phyloP scores from a whole-genome alignment of 2,113 vertebrate genomes.

The Hystrix cristata region DNA sequence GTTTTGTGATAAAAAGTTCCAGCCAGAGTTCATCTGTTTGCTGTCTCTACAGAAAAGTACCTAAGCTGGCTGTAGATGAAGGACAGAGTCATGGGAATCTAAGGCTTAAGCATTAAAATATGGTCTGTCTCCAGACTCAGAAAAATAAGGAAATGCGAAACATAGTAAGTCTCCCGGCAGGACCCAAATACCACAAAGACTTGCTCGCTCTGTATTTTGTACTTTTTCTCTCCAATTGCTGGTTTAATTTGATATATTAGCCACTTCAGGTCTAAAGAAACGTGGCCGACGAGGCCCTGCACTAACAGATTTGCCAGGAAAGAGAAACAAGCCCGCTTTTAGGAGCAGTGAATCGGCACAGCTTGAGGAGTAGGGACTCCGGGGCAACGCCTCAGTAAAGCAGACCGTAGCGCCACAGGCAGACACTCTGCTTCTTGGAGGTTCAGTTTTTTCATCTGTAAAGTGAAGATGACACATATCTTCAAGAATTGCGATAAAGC shows the following conservation, averaged over 20 bases:
- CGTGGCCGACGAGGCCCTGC: rapidly evolving
- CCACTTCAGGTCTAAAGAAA: not conserved
- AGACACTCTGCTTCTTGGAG: no score
- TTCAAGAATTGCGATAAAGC: not conserved
- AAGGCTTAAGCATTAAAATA: not conserved
- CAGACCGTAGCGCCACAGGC: not conserved
- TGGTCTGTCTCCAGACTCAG: not conserved
- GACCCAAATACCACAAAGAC: rapidly evolving
- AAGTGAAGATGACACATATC: not conserved
- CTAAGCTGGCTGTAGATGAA: not conserved
- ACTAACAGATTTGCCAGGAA: not conserved
- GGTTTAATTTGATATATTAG: not conserved
- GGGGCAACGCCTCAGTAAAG: not conserved
- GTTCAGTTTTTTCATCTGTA: not conserved
- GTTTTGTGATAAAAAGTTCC: not conserved
- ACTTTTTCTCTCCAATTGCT: not conserved
- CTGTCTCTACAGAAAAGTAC: not conserved
- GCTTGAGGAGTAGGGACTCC: rapidly evolving
- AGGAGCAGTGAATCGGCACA: no score
- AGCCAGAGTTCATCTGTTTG: not conserved
- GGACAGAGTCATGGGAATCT: not conserved
- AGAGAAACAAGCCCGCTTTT: rapidly evolving
- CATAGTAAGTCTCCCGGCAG: not conserved
- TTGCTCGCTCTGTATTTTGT: not conserved
- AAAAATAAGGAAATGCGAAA: not conserved